Conservation (phyloP, 2,113 vertebrate genomes). For the Stegostoma tigrinum region DNA sequence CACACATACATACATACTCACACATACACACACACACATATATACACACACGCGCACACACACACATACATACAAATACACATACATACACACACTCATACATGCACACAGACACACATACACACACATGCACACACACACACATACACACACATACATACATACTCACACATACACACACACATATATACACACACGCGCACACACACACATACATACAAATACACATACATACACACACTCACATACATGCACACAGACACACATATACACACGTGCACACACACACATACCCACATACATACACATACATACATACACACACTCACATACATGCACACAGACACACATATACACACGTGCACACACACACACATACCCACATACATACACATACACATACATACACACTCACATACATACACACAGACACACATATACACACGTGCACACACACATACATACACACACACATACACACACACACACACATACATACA, state of each 20-base stretch:
- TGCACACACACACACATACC: neutral
- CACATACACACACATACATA: neutral
- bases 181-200: accelerated
- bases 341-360: too few relatives aligned
- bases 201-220: neutral
- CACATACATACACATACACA: neutral
- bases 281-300: neutral
- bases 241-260: neutral
- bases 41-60: too few relatives aligned
- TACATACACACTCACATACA: neutral
- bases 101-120: too few relatives aligned
- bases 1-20: too few relatives aligned
- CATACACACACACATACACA: neutral
- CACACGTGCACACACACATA: neutral
- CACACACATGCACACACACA: neutral
- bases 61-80: too few relatives aligned
- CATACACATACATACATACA: too few relatives aligned
- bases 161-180: too few relatives aligned
- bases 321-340: neutral
- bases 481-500: too few relatives aligned
- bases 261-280: neutral
- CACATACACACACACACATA: too few relatives aligned
- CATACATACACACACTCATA: too few relatives aligned
- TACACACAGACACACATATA: accelerated
- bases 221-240: neutral